Evolutionary conservation across 2,113 vertebrate species (phyloP), one percentile per base, ranked within the genome.

Genomic region (Sinocyclocheilus anophthalmus): DNA sequence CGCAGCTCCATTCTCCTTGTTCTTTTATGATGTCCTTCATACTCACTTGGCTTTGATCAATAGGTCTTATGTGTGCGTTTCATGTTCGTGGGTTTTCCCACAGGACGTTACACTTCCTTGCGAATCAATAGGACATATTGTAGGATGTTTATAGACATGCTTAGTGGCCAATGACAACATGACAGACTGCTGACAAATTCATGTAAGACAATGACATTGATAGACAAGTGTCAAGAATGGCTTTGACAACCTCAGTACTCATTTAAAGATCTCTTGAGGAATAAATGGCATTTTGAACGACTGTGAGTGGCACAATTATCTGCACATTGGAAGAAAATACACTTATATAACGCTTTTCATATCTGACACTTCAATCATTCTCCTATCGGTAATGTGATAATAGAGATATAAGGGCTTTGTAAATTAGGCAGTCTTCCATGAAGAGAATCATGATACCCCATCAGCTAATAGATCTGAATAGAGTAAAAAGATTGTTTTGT

Each of bases 161-260:
- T 61, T 53, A 72, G 69, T 37, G 39, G 39, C 5, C 70, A 75
- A 75, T 78, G 53, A 63, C 33, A 72, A 69, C 16, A 84, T 80
- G 76, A 65, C 76, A 63, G 39, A 55, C 18, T 37, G 57, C 26
- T 80, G 77, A 16, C 13, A 26, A 63, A 55, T 42, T 73, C 9
- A 76, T 55, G 63, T 83, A 57, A 24, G 22, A 11, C 39, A 57
- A 67, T 70, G 30, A 37, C 1, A 0, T 37, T 81, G 57, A 81
- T 18, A 48, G 39, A 12, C 67, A 53, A 42, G 70, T 63, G 67
- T 55, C 76, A 45, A 65, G 20, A 53, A 26, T 39, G 37, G 20
- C 20, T 18, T 73, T 73, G 70, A 73, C 70, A 73, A 10, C 18
- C 70, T 22, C 5, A n/a, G 4, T 45, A 37, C 0, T n/a, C 18